These are phyloP conservation scores for Tinea semifulvella DNA, from an alignment of 2,888 invertebrate genomes.

Conservation along the genomic window DNA sequence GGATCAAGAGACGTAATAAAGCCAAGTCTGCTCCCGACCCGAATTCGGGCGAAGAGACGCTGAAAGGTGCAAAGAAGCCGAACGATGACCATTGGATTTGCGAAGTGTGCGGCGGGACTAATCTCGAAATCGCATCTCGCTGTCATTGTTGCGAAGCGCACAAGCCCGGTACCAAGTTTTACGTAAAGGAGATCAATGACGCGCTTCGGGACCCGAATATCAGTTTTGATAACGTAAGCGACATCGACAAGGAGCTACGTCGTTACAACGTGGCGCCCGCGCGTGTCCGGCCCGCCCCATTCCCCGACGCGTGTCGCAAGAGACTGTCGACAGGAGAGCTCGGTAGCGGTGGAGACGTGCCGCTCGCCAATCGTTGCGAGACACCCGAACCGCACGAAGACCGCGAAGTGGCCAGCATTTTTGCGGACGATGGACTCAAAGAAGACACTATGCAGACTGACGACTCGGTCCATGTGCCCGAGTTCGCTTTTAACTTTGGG, in stretches of 20 bases:
- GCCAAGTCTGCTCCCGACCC: no score
- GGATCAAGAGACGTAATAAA: no score
- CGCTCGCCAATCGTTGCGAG: background rate
- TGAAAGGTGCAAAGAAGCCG: background rate
- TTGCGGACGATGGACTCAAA: background rate
- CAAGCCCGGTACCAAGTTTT: background rate
- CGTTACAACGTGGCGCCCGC: no score
- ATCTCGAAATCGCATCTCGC: background rate
- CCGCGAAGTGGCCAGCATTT: background rate
- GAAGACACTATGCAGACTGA: constrained; percentile 3
- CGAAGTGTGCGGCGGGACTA: background rate
- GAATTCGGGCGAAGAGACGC: background rate
- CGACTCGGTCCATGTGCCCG: background rate
- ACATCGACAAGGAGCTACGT: background rate
- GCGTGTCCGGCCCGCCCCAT: background rate
- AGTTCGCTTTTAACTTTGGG: no score
- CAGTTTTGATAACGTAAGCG: background rate
- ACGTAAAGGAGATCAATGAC: background rate
- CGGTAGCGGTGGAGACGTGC: background rate
- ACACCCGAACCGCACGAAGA: background rate
- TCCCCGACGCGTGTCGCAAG: background rate
- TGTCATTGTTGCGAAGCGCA: background rate
- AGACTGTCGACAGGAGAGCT: background rate
- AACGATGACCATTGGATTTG: background rate
- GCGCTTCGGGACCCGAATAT: background rate